Evolutionary conservation across 2,797 vertebrate species (phyloP), one percentile per base, ranked within the genome.

Genomic region (Selene dorsalis): DNA sequence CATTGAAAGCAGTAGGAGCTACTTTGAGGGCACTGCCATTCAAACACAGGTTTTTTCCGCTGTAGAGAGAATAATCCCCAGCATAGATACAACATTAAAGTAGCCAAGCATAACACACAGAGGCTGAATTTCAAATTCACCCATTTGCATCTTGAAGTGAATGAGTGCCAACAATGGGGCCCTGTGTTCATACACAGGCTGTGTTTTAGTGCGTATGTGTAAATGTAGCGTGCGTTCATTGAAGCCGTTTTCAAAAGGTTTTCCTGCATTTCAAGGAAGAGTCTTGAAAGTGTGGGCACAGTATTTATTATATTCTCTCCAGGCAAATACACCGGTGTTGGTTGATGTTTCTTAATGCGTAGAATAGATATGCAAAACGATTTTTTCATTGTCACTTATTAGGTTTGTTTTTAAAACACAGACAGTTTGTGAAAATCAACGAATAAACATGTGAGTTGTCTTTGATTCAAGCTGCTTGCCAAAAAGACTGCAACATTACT

Each of bases 1-100:
- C 93, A 92, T 91, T 93, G 92, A 94, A 94, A 93, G 93, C 91
- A 91, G 91, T 89, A 88, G 93, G 86, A 93, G 92, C 92, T 88
- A 90, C 93, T 93, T 92, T 92, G 87, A 94, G 91, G 91, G 91
- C 92, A 93, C 91, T 93, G 92, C 92, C 89, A 94, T 94, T 95
- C 91, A 93, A 92, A 89, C 91, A 88, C 91, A 93, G 89, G 92
- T 93, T 94, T 94, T 93, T 93, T 87, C 88, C 75, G 68, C 93
- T 85, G 91, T 87, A 87, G 87, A 93, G 91, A 93, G 93, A 94
- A 94, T 95, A 95, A 95, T 95, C 93, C 93, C 90, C 88, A 84
- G 93, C 91, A 92, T 88, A 93, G 92, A 95, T 94, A 94, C 93
- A 93, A 95, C 94, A 94, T 94, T 94, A 92, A 94, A 93, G 93